Base-by-base conservation (phyloP, 1,140 invertebrate species). In the Caenorhabditis brenneri region DNA sequence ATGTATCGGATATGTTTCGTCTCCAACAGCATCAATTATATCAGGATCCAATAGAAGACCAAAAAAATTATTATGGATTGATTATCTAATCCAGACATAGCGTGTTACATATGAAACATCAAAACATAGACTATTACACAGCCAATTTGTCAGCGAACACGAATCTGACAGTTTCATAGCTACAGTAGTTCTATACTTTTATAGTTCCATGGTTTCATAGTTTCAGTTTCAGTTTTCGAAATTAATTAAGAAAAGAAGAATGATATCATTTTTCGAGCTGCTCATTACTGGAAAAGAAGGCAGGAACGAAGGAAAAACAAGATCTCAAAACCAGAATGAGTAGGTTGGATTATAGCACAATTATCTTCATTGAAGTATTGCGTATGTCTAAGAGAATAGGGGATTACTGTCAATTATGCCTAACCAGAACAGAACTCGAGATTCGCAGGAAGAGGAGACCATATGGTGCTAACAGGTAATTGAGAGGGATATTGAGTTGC, bases 401-500 rank as follows among this genome's bases (percentile, higher is more conserved):
- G 65, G 65, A 74, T 74, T 74, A 74, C 36, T 74, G 65, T 74
- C 65, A 74, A 74, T 74, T 74, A n/a, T 15, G 19, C 36, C n/a
- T 42, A 74, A 74, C 65, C 36, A 74, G 36, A 42, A 46, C n/a
- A 74, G n/a, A 74, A 36, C 42, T 74, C 65, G 65, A 74, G 65
- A 74, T 1, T 7, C 9, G 58, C 31, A 36, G 31, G n/a, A 74
- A 42, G 36, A 46, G 22, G 24, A 12, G 22, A 9, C 27, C 65
- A 74, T 12, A 74, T 74, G 65, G 65, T 74, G 65, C 65, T 42
- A 74, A 74, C 65, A 74, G 65, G 65, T 74, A 74, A 74, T 74
- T 74, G 65, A 74, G 65, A 74, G 6, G 65, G n/a, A 10, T 74
- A 36, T 42, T 42, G 65, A 42, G 65, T 42, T 31, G 33, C 9